These are phyloP conservation scores for Rhodophaea formosa DNA, from an alignment of 2,888 invertebrate species.

Conservation along the genomic window DNA sequence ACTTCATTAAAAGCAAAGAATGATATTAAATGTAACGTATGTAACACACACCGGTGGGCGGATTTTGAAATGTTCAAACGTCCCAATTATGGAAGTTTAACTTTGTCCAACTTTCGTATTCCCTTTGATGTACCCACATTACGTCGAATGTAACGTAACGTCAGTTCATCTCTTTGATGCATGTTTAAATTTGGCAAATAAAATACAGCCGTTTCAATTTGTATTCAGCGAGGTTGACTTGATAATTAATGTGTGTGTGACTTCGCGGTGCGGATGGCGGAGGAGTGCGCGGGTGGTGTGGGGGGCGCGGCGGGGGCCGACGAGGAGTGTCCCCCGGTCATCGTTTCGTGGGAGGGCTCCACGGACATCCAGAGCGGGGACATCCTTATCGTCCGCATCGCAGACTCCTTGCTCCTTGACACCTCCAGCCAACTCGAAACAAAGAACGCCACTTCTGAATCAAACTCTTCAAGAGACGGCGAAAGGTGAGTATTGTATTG, in stretches of 20 bases:
- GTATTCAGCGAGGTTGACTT: slow-evolving; percentile 42
- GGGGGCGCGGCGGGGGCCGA: slow-evolving; percentile 45
- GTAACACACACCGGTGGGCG: background rate
- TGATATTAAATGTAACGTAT: background rate
- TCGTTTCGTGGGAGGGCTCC: slow-evolving; percentile 84
- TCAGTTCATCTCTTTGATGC: slow-evolving; percentile 12
- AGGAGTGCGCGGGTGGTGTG: slow-evolving; percentile 57
- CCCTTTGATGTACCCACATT: slow-evolving; percentile 1
- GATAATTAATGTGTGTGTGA: slow-evolving; percentile 53
- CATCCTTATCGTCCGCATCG: slow-evolving; percentile 86
- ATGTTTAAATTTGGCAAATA: slow-evolving; percentile 24
- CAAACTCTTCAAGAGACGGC: slow-evolving; percentile 47
- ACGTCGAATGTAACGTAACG: background rate
- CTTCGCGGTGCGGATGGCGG: slow-evolving; percentile 65
- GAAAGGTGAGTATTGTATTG: slow-evolving; percentile 50
- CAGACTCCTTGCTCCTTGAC: slow-evolving; percentile 81
- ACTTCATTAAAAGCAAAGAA: too few relatives aligned
- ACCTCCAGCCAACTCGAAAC: slow-evolving; percentile 42
- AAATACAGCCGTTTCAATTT: slow-evolving; percentile 39
- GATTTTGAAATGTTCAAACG: background rate
- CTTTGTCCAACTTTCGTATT: slow-evolving; percentile 6
- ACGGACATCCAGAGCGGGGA: slow-evolving; percentile 87
- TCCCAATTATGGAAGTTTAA: slow-evolving; percentile 1
- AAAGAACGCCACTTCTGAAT: slow-evolving; percentile 49
- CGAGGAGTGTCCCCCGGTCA: slow-evolving; percentile 79